Conservation (phyloP, 2,888 invertebrate genomes). For the Melinopterus prodromus region DNA sequence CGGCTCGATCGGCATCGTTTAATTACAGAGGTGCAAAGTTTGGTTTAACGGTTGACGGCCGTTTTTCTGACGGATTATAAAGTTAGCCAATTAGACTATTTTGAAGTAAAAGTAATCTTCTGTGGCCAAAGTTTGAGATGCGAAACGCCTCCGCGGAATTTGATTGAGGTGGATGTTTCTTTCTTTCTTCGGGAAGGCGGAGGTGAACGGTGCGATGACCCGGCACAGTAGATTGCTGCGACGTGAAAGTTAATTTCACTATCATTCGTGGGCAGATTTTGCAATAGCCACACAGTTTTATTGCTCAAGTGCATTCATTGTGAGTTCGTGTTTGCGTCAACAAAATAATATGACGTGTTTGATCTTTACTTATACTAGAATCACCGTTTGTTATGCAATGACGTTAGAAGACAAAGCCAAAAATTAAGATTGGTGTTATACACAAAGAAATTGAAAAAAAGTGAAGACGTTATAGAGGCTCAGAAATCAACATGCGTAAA, state of each 20-base stretch:
- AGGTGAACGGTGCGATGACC: not conserved
- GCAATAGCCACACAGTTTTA: not conserved
- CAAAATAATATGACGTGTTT: not conserved
- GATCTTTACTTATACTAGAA: not conserved
- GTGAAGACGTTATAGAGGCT: no score
- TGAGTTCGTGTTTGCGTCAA: not conserved
- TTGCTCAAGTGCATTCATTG: not conserved
- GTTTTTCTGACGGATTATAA: slow-evolving; percentile 4
- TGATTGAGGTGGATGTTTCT: not conserved
- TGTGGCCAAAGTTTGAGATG: not conserved
- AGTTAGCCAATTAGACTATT: not conserved
- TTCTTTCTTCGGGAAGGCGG: not conserved
- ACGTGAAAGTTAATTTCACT: not conserved
- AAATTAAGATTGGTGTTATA: no score
- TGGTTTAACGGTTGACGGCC: not conserved
- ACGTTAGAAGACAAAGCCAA: no score
- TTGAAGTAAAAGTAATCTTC: not conserved
- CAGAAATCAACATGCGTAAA: no score
- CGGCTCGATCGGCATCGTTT: not conserved
- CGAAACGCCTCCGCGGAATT: not conserved
- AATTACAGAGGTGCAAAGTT: slow-evolving; percentile 4
- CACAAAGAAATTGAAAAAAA: no score
- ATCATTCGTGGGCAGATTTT: not conserved
- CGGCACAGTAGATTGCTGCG: not conserved
- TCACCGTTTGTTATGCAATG: no score